Evolutionary conservation across 2,888 invertebrate genomes (phyloP).

Genomic region (Ormyrus nitidulus): DNA sequence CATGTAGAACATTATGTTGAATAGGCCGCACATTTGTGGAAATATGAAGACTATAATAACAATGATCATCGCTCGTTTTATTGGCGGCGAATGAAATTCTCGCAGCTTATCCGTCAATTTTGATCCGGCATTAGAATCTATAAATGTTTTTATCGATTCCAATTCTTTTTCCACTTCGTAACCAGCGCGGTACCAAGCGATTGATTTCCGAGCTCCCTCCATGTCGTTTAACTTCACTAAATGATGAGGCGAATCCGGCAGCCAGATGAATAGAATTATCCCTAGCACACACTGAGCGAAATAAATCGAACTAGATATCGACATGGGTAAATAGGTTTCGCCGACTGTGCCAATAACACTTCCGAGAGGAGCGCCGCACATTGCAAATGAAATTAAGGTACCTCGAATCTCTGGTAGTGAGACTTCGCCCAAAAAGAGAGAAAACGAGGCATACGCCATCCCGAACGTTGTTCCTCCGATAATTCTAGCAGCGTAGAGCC

Average conservation of each 20-base stretch:
- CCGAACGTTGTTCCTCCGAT: constrained; percentile 62
- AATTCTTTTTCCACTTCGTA: constrained; percentile 60
- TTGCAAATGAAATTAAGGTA: constrained; percentile 63
- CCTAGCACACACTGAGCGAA: constrained; percentile 60
- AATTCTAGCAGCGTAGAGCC: constrained; percentile 60
- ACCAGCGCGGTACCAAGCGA: constrained; percentile 19
- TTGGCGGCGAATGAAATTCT: constrained; percentile 30
- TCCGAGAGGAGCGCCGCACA: constrained; percentile 65
- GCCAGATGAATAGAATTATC: constrained; percentile 61
- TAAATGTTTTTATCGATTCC: background rate
- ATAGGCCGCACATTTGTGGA: constrained; percentile 66
- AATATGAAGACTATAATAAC: constrained; percentile 62
- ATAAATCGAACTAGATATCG: constrained; percentile 64
- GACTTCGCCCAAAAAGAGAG: constrained; percentile 67
- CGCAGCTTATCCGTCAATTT: constrained; percentile 24
- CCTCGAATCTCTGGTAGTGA: constrained; percentile 64
- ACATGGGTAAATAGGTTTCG: constrained; percentile 65
- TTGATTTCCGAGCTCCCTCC: background rate
- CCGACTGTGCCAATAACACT: constrained; percentile 65
- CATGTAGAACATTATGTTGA: constrained; percentile 67
- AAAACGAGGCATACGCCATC: constrained; percentile 61
- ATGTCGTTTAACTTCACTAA: constrained; percentile 19
- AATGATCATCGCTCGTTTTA: constrained; percentile 62
- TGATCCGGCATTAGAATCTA: constrained; percentile 50
- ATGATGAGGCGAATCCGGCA: constrained; percentile 68